phyloP scores from a whole-genome alignment of 2,113 vertebrate genomes.

The Bufo gargarizans region DNA sequence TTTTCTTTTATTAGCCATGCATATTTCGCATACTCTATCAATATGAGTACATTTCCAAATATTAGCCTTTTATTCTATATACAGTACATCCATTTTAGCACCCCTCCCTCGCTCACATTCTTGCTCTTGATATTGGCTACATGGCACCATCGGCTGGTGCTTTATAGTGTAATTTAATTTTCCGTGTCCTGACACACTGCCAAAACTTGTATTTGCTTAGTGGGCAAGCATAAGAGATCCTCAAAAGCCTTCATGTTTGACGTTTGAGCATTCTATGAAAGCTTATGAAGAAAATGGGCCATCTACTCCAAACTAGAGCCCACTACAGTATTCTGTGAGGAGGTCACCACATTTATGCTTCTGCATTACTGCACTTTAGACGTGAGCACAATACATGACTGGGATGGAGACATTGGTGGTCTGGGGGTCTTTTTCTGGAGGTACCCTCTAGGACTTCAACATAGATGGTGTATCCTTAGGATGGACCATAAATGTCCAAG shows the following conservation, averaged over 20 bases:
- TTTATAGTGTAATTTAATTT: neutral
- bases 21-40: constrained; percentile 4
- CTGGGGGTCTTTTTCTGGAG: neutral
- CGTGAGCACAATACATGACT: neutral
- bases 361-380: neutral
- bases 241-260: neutral
- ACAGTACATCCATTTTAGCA: neutral
- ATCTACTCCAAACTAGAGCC: neutral
- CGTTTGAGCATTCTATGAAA: neutral
- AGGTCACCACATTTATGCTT: neutral
- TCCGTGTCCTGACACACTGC: neutral
- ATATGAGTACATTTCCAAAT: constrained; percentile 3
- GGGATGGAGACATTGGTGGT: neutral
- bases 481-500: too few relatives aligned
- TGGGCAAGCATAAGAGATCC: neutral
- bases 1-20: constrained; percentile 13
- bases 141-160: neutral
- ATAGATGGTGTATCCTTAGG: too few relatives aligned
- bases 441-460: too few relatives aligned
- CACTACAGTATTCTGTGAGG: neutral
- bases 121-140: neutral
- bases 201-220: constrained; percentile 15
- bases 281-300: neutral
- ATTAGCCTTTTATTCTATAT: neutral
- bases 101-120: neutral